Conservation (phyloP, 2,888 invertebrate genomes). For the Hedychridium roseum region DNA sequence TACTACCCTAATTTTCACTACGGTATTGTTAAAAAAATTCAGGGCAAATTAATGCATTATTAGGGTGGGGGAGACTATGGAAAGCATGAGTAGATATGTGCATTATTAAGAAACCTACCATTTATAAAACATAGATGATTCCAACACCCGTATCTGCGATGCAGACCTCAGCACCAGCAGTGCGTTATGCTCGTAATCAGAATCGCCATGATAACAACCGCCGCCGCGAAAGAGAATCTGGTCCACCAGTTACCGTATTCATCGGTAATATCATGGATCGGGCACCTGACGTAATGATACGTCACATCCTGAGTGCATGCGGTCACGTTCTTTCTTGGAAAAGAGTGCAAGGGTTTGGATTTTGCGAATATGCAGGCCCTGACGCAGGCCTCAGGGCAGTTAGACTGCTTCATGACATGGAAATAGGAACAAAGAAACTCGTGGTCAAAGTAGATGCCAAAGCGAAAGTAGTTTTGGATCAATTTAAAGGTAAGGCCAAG, state of each 20-base stretch:
- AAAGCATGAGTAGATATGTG: constrained; percentile 47
- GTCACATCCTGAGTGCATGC: constrained; percentile 90
- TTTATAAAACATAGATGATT: constrained; percentile 62
- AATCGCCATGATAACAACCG: constrained; percentile 57
- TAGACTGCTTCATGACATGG: constrained; percentile 88
- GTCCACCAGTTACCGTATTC: constrained; percentile 96
- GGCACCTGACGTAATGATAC: constrained; percentile 94
- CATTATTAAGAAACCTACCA: constrained; percentile 42
- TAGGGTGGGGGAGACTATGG: constrained; percentile 31
- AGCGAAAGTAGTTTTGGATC: constrained; percentile 92
- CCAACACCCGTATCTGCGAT: constrained; percentile 64
- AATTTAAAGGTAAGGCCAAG: constrained; percentile 83
- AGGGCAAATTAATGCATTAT: constrained; percentile 12
- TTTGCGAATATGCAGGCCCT: constrained; percentile 96
- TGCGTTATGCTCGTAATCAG: constrained; percentile 57
- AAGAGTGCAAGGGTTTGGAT: constrained; percentile 96
- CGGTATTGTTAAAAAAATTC: too few species aligned
- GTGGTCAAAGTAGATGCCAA: constrained; percentile 98
- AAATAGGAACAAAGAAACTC: constrained; percentile 91
- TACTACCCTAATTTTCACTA: too few species aligned
- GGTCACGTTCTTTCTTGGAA: constrained; percentile 97
- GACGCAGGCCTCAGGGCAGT: constrained; percentile 96
- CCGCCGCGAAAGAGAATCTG: constrained; percentile 63
- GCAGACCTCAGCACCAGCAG: constrained; percentile 61
- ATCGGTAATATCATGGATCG: constrained; percentile 96